Percentiles rank a stretch among this genome's conserved stretches.
Conservation (phyloP, 2,113 vertebrate genomes). For the Pterocles burchelli region DNA sequence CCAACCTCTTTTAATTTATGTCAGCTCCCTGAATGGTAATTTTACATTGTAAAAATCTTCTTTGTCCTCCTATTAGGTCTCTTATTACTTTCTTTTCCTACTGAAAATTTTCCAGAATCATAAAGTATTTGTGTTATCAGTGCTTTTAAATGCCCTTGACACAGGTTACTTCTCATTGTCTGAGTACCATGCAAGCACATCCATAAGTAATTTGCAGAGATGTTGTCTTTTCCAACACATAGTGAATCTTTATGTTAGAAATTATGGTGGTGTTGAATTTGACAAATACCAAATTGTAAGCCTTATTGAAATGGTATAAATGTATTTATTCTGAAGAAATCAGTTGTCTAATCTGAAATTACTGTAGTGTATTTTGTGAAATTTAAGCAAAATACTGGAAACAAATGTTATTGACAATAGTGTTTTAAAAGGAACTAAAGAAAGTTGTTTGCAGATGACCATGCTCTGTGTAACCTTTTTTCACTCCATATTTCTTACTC, state of each 20-base stretch:
- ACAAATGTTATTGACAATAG: background rate
- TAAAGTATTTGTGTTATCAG: background rate
- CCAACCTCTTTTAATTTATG: background rate
- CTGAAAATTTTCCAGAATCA: background rate
- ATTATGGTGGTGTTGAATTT: background rate
- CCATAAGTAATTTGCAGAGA: background rate
- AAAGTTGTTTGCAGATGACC: background rate
- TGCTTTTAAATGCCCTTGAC: background rate
- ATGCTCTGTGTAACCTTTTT: background rate
- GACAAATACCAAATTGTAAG: background rate
- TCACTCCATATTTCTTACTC: background rate
- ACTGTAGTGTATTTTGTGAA: background rate
- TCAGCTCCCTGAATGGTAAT: background rate
- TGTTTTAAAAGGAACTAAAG: background rate
- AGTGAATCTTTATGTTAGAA: background rate
- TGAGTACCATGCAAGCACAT: background rate
- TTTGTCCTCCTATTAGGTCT: background rate
- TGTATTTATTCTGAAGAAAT: background rate
- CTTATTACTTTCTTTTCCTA: background rate
- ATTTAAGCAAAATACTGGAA: background rate
- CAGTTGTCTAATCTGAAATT: background rate
- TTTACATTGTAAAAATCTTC: background rate
- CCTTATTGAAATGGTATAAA: background rate
- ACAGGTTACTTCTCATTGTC: background rate
- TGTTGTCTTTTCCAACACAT: background rate